phyloP scores from a whole-genome alignment of 2,797 vertebrate species.

The Cichlasoma orientale region DNA sequence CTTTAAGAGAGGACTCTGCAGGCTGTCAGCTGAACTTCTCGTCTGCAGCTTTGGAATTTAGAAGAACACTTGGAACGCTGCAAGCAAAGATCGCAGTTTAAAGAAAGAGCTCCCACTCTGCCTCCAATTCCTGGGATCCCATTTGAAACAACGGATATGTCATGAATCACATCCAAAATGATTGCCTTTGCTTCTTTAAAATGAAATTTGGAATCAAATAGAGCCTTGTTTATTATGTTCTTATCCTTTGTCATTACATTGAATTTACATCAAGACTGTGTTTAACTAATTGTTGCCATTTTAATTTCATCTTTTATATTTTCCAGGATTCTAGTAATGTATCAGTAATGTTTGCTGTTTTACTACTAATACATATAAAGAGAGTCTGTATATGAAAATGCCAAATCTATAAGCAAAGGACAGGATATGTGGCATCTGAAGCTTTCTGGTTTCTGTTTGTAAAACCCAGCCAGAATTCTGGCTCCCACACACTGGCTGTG shows the following conservation, averaged over 20 bases:
- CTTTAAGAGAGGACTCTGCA: too few species aligned
- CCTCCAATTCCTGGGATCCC: not conserved
- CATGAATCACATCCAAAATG: not conserved
- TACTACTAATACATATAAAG: not conserved
- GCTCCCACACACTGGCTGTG: too few species aligned
- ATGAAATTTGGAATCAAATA: not conserved
- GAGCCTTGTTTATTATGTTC: not conserved
- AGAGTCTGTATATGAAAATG: too few species aligned
- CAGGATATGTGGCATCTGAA: too few species aligned
- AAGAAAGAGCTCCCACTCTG: slow-evolving; percentile 26
- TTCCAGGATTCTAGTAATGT: not conserved
- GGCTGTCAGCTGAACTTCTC: too few species aligned
- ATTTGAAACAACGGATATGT: not conserved
- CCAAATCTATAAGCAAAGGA: too few species aligned
- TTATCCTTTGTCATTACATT: not conserved
- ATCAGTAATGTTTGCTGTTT: not conserved
- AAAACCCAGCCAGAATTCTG: too few species aligned
- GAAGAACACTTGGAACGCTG: slow-evolving; percentile 9
- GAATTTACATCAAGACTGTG: not conserved
- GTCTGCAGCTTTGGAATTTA: not conserved
- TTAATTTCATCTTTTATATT: not conserved
- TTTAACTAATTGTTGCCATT: not conserved
- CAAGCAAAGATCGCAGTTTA: not conserved
- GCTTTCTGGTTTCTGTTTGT: too few species aligned
- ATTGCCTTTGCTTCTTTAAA: too few species aligned